Percentiles rank a stretch among this genome's conserved stretches.
Conservation (phyloP, 2,797 vertebrate species). For the Cephalopachus bancanus region DNA sequence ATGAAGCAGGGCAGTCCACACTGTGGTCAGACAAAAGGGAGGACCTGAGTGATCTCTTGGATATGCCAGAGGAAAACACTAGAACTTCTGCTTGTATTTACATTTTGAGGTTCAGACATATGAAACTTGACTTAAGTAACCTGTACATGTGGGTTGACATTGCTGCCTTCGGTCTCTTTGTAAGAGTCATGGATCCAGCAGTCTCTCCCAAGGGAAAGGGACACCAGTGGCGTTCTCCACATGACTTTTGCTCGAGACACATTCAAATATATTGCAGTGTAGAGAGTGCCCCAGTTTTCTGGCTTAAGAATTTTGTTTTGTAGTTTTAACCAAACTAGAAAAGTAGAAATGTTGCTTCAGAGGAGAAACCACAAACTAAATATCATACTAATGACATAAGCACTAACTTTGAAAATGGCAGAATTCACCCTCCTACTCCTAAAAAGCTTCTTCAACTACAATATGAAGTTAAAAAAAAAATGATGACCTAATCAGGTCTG, state of each 20-base stretch:
- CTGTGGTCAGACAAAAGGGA: not conserved
- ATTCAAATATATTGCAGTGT: not conserved
- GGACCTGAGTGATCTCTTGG: not conserved
- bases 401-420: not conserved
- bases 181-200: not conserved
- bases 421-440: not conserved
- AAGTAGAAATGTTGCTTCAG: not conserved
- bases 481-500: not conserved
- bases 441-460: not conserved
- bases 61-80: not conserved
- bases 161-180: not conserved
- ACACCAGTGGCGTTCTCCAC: fast-evolving
- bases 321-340: not conserved
- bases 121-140: not conserved
- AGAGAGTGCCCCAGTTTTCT: not conserved
- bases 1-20: not conserved
- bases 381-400: no score
- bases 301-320: not conserved
- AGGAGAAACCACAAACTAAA: not conserved
- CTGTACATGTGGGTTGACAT: not conserved
- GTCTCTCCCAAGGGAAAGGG: not conserved
- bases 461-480: not conserved
- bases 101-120: not conserved
- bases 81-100: not conserved
- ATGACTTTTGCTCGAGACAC: not conserved